Evolutionary conservation across 1,140 invertebrate genomes (phyloP).

Genomic region (Parasteatoda tepidariorum): DNA sequence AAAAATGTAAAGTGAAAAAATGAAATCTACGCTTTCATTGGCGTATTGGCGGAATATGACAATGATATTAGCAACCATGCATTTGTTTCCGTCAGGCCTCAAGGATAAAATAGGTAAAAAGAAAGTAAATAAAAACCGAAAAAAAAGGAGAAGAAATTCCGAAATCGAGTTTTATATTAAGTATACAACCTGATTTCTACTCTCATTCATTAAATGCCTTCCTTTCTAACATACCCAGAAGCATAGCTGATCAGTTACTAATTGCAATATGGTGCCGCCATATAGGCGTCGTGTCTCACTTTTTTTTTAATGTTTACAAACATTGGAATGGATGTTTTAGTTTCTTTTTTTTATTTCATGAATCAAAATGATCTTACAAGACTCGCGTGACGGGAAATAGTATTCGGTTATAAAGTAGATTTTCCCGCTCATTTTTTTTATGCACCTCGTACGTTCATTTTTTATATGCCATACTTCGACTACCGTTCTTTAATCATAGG

Average conservation of each 20-base stretch:
- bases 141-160: neutral
- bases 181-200: constrained; percentile 28
- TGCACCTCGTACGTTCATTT: too few species aligned
- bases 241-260: constrained; percentile 47
- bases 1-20: too few species aligned
- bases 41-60: constrained; percentile 7
- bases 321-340: constrained; percentile 4
- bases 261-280: constrained; percentile 22
- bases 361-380: neutral
- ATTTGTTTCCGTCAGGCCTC: constrained; percentile 1
- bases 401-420: constrained; percentile 2
- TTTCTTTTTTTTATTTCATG: neutral
- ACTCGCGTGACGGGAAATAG: neutral
- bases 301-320: constrained; percentile 46
- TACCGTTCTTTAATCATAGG: too few species aligned
- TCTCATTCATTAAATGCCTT: constrained; percentile 6
- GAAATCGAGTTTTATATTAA: constrained; percentile 23
- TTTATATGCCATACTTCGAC: too few species aligned
- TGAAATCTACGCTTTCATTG: too few species aligned
- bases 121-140: neutral
- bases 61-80: constrained; percentile 7
- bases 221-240: constrained; percentile 1
- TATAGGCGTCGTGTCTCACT: constrained; percentile 10
- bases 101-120: constrained; percentile 26
- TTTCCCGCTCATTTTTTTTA: neutral